phyloP scores from a whole-genome alignment of 2,888 invertebrate species.

The Sphaeridia pumilis region DNA sequence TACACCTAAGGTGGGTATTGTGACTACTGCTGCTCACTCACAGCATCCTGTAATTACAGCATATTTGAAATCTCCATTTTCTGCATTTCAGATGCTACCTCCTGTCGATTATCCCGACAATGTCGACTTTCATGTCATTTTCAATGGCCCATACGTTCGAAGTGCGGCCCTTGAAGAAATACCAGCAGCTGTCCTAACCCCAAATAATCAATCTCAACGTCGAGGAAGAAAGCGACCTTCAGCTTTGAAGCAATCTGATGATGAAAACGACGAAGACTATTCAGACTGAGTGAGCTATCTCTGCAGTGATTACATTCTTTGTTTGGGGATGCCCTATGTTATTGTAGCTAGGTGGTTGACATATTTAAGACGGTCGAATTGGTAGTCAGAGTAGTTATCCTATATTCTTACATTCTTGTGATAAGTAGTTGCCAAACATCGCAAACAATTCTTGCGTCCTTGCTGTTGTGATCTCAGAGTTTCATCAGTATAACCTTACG shows the following conservation, averaged over 20 bases:
- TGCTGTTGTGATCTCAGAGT: no score
- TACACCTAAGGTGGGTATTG: constrained; percentile 69
- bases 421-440: no score
- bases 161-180: constrained; percentile 15
- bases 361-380: not conserved
- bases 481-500: no score
- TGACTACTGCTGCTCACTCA: not conserved
- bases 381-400: not conserved
- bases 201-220: no score
- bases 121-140: constrained; percentile 61
- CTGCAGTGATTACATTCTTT: no score
- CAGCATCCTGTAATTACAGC: not conserved
- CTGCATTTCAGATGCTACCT: constrained; percentile 51
- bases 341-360: no score
- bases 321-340: no score
- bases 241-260: not conserved
- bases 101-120: constrained; percentile 56
- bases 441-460: no score
- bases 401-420: no score
- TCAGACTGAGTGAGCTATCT: no score
- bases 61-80: not conserved
- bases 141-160: constrained; percentile 51
- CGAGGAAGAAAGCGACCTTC: not conserved
- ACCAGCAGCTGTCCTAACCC: not conserved
- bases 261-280: not conserved